Conservation (phyloP, 2,888 invertebrate genomes). For the Quadriops clusia region DNA sequence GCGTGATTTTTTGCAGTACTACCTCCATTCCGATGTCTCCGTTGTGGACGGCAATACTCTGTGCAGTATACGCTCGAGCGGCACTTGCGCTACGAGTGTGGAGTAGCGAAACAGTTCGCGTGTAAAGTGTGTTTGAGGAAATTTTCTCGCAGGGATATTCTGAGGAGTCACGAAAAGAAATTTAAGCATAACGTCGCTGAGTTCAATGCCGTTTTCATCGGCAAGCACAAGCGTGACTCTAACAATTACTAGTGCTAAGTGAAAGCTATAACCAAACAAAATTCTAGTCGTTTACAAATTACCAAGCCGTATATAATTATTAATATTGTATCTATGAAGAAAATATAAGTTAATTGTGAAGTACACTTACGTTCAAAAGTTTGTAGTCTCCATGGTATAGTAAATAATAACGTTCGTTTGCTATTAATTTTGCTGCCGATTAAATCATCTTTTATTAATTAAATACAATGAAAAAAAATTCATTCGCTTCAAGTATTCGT, state of each 20-base stretch:
- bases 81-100: conserved; percentile 47
- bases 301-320: too few relatives aligned
- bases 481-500: too few relatives aligned
- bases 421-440: too few relatives aligned
- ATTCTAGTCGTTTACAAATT: not conserved
- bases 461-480: too few relatives aligned
- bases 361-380: too few relatives aligned
- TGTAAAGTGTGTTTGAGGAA: conserved; percentile 33
- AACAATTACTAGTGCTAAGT: not conserved
- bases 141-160: conserved; percentile 33
- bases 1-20: conserved; percentile 29
- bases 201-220: conserved; percentile 7
- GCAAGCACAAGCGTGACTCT: conserved; percentile 1
- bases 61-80: conserved; percentile 46
- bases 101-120: conserved; percentile 39
- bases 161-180: conserved; percentile 29
- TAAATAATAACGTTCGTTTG: too few relatives aligned
- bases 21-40: conserved; percentile 39
- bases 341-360: too few relatives aligned
- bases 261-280: not conserved
- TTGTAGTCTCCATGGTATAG: too few relatives aligned
- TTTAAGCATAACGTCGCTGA: conserved; percentile 20
- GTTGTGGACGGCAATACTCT: conserved; percentile 46
- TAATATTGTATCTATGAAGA: too few relatives aligned
- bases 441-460: too few relatives aligned